Base-by-base conservation (phyloP, 2,113 vertebrate species). In the Malurus cyaneus region DNA sequence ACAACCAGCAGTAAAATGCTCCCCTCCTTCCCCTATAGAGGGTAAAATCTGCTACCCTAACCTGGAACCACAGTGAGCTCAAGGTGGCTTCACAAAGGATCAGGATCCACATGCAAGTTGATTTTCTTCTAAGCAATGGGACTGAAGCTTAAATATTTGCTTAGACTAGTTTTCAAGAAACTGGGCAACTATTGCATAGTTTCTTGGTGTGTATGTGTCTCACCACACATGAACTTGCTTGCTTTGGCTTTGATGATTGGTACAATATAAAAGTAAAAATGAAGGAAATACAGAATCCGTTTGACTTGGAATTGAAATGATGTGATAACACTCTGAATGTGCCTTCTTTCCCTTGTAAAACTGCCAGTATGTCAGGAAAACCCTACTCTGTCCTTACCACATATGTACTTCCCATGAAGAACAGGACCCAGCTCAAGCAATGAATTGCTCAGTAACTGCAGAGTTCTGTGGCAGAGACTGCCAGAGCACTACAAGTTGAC, bases 381-480 rank as follows among this genome's bases (percentile, higher is more conserved):
- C 26, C 8, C 31, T 76, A 29, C n/a, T 59, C 50, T 49, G 4
- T 28, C 69, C 46, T 12, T 65, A 52, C 70, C 65, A 66, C 42
- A 61, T 0, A 0, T 14, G 41, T 64, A 42, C 20, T 54, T 41
- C 25, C 6, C 2, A 5, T 2, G 5, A 84, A 73, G 32, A 34
- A 84, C 24, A 71, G 41, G 18, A 59, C 21, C 21, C 31, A 41
- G 18, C 12, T 64, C 31, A 93, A 76, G 32, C 17, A 34, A 72
- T 20, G n/a, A 69, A 50, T 7, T 25, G 21, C 42, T 73, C 49
- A 53, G 12, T 36, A 83, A 76, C 41, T 2, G 2, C 29, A 78
- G 21, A 21, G 71, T 54, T 81, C 77, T 79, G 47, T 41, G 73
- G 50, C 0, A 87, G 49, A 80, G 39, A 26, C 14, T 79, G 28